Conservation (phyloP, 2,113 vertebrate genomes). For the Capreolus pygargus region DNA sequence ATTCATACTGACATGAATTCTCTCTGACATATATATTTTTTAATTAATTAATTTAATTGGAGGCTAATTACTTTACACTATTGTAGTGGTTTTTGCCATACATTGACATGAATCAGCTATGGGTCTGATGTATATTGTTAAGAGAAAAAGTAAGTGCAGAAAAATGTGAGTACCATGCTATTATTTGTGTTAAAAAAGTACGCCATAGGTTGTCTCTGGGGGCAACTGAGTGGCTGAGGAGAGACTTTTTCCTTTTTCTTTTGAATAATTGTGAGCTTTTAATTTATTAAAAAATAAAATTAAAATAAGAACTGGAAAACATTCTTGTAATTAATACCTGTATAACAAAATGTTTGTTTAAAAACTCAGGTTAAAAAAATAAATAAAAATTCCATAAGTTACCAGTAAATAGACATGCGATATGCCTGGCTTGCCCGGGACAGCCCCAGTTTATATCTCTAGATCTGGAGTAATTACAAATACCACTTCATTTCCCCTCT, state of each 20-base stretch:
- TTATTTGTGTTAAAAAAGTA: neutral
- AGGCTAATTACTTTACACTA: neutral
- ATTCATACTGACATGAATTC: neutral
- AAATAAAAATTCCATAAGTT: neutral
- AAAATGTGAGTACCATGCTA: neutral
- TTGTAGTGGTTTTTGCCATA: neutral
- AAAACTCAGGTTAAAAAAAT: neutral
- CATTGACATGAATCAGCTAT: neutral
- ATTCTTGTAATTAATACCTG: neutral
- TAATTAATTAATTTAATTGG: neutral
- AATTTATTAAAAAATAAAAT: slow-evolving; percentile 2
- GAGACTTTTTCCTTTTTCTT: neutral
- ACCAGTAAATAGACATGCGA: neutral
- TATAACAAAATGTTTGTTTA: neutral
- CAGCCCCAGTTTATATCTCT: neutral
- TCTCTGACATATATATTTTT: neutral
- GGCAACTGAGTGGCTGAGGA: neutral
- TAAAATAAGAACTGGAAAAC: neutral
- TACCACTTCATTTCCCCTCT: neutral
- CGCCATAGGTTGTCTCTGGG: neutral
- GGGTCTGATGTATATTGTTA: neutral
- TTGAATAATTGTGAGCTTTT: neutral
- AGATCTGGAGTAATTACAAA: neutral
- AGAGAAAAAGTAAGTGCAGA: neutral
- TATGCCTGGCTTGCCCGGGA: neutral